phyloP scores from a whole-genome alignment of 64 coral and sea anemone genomes.

The Astreopora myriophthalma region DNA sequence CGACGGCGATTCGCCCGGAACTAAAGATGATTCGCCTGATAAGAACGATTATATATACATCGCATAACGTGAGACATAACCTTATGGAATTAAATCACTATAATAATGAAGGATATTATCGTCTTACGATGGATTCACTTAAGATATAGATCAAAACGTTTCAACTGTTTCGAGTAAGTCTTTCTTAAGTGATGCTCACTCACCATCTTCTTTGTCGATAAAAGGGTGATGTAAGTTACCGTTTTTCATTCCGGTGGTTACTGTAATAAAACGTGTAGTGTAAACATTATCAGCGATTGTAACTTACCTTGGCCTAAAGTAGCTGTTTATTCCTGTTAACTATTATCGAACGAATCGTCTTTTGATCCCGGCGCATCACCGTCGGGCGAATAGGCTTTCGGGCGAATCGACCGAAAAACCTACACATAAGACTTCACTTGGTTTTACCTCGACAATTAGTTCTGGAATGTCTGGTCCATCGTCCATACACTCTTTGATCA shows the following conservation, averaged over 20 bases:
- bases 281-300: too few species aligned
- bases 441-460: neutral
- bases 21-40: neutral
- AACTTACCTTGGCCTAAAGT: too few species aligned
- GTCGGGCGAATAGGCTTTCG: too few species aligned
- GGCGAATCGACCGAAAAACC: too few species aligned
- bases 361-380: too few species aligned
- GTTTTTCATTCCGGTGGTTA: too few species aligned
- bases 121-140: neutral
- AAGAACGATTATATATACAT: neutral
- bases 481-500: constrained; percentile 89
- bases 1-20: too few species aligned
- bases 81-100: neutral
- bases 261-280: too few species aligned
- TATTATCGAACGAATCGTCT: too few species aligned
- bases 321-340: too few species aligned
- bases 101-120: neutral
- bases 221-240: too few species aligned
- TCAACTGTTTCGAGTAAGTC: neutral
- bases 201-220: too few species aligned
- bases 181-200: neutral
- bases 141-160: neutral
- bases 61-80: neutral
- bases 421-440: neutral
- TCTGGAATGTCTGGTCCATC: constrained; percentile 53